Conservation (phyloP, 2,888 invertebrate genomes). For the Latheticus oryzae region DNA sequence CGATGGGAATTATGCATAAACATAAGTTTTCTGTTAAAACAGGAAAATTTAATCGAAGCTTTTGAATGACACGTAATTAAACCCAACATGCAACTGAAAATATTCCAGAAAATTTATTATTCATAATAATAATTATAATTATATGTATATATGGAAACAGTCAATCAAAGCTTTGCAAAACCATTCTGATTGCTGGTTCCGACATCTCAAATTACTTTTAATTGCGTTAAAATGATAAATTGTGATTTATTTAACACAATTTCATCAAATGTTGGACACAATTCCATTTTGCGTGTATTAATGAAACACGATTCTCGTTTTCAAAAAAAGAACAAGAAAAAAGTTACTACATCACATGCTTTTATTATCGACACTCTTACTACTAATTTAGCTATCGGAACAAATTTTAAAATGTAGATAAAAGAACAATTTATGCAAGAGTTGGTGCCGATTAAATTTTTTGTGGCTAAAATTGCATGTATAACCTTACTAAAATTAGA, state of each 20-base stretch:
- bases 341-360: conserved; percentile 42
- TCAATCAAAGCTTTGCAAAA: conserved; percentile 28
- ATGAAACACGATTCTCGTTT: too few species aligned
- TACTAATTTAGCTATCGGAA: conserved; percentile 50
- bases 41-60: conserved; percentile 12
- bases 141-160: conserved; percentile 30
- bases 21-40: conserved; percentile 20
- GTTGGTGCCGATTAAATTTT: conserved; percentile 45
- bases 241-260: conserved; percentile 17
- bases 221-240: conserved; percentile 22
- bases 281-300: conserved; percentile 4
- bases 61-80: conserved; percentile 28
- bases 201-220: conserved; percentile 30
- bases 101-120: conserved; percentile 28
- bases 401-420: conserved; percentile 44
- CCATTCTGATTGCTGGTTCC: conserved; percentile 25
- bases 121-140: conserved; percentile 27
- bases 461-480: conserved; percentile 56
- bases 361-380: conserved; percentile 49
- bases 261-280: background rate
- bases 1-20: conserved; percentile 26
- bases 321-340: conserved; percentile 7
- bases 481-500: conserved; percentile 53
- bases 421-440: conserved; percentile 51
- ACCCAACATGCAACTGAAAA: conserved; percentile 26